Evolutionary conservation across 2,797 vertebrate species (phyloP), one percentile per base, ranked within the genome.

Genomic region (Etheostoma perlongum): DNA sequence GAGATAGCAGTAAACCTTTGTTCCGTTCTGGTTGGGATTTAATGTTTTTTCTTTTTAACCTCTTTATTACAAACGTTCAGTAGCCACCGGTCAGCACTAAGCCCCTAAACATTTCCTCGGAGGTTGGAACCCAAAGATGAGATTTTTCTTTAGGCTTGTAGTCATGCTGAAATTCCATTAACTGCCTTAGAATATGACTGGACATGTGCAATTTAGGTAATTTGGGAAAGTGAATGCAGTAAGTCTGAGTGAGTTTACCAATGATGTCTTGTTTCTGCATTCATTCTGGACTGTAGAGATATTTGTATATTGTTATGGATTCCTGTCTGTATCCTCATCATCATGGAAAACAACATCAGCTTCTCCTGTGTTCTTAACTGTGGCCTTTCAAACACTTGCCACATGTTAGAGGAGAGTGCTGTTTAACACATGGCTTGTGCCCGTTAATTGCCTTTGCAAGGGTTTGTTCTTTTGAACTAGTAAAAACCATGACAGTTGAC

Each of bases 21-120:
- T 59, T 36, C 30, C n/a, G 19, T 12, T 60, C 60, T 48, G 59
- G 27, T 59, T 57, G 46, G 30, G n/a, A 72, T 75, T 69, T 64
- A 59, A 48, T 14, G 58, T 61, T 40, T 11, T 72, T 49, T 25
- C 0, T 62, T 54, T 63, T n/a, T 36, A 36, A 51, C 62, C 60
- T 25, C 4, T 27, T 63, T 55, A 63, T 78, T 71, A 36, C 36
- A 78, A 52, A 63, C 25, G 27, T 66, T 82, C 46, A 75, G 46
- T 42, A 40, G 52, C 51, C 21, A 63, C 6, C 1, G 9, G 21
- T 30, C 65, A 49, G n/a, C 47, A 53, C 18, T 46, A 51, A 69
- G 55, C 36, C 8, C 51, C 19, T 11, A 4, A 74, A 66, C 44
- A 33, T 58, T 58, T 63, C 30, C 53, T 59, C 42, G 13, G 66